phyloP scores from a whole-genome alignment of 2,888 invertebrate species.

The Opisthograptis luteolata region DNA sequence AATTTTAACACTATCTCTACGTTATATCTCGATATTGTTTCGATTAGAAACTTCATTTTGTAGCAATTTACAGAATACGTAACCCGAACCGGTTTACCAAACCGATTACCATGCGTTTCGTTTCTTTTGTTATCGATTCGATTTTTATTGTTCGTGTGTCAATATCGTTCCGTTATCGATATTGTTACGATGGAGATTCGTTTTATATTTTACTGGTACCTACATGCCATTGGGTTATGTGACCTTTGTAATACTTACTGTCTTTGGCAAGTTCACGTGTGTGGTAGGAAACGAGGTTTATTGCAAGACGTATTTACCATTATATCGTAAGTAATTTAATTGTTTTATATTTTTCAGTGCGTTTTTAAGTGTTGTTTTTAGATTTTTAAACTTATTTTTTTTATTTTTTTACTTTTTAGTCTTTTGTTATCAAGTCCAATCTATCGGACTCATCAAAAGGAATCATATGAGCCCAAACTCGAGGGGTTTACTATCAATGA shows the following conservation, averaged over 20 bases:
- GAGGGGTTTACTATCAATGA: too few relatives aligned
- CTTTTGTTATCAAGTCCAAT: too few relatives aligned
- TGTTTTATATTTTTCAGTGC: too few relatives aligned
- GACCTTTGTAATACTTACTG: constrained; percentile 20
- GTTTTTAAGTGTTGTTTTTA: too few relatives aligned
- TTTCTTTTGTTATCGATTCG: constrained; percentile 47
- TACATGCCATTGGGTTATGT: constrained; percentile 29
- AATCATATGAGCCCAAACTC: too few relatives aligned
- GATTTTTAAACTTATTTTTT: too few relatives aligned
- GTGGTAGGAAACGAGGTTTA: constrained; percentile 19
- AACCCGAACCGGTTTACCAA: constrained; percentile 21
- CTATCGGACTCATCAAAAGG: too few relatives aligned
- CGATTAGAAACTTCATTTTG: background rate
- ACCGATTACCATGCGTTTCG: constrained; percentile 35
- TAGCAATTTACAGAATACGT: constrained; percentile 7
- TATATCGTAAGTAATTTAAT: too few relatives aligned
- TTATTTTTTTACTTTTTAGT: too few relatives aligned
- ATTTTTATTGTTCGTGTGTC: constrained; percentile 44
- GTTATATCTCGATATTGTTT: too few relatives aligned
- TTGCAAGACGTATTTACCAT: background rate
- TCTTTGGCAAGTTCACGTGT: constrained; percentile 23
- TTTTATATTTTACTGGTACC: constrained; percentile 39
- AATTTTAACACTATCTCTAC: too few relatives aligned
- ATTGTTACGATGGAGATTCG: constrained; percentile 26
- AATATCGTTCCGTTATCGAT: constrained; percentile 38